Conservation (phyloP, 2,797 vertebrate species). For the Momotus momota region DNA sequence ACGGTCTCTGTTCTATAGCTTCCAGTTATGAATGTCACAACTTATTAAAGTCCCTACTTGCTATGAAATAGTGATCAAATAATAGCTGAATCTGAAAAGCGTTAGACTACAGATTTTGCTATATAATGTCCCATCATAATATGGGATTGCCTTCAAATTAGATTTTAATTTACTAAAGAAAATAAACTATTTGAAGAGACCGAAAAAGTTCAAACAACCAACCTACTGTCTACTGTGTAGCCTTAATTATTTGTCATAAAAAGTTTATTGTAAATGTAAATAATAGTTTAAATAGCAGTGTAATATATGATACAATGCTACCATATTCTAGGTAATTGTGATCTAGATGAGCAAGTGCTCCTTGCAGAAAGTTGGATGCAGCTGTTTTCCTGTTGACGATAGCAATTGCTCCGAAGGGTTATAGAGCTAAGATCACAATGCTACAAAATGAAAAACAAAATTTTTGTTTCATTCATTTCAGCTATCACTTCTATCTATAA, state of each 20-base stretch:
- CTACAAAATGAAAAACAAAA: background rate
- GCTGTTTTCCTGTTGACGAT: slow-evolving; percentile 1
- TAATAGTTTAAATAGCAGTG: background rate
- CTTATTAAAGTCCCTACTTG: background rate
- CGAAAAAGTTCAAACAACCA: background rate
- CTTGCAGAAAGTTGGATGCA: background rate
- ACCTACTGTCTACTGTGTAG: background rate
- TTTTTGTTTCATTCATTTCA: background rate
- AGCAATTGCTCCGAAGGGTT: background rate
- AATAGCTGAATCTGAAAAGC: background rate
- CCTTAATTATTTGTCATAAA: background rate
- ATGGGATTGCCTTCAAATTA: background rate
- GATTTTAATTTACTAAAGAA: background rate
- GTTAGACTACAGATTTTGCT: background rate
- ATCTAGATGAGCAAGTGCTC: background rate
- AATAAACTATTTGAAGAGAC: background rate
- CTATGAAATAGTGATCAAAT: background rate
- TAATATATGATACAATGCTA: background rate
- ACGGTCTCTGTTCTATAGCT: background rate
- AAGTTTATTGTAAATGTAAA: background rate
- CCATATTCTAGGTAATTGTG: background rate
- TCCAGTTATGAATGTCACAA: background rate
- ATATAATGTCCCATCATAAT: background rate
- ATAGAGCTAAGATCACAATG: background rate
- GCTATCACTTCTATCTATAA: background rate